phyloP scores from a whole-genome alignment of 2,888 invertebrate genomes.

The Phaonia tiefii region DNA sequence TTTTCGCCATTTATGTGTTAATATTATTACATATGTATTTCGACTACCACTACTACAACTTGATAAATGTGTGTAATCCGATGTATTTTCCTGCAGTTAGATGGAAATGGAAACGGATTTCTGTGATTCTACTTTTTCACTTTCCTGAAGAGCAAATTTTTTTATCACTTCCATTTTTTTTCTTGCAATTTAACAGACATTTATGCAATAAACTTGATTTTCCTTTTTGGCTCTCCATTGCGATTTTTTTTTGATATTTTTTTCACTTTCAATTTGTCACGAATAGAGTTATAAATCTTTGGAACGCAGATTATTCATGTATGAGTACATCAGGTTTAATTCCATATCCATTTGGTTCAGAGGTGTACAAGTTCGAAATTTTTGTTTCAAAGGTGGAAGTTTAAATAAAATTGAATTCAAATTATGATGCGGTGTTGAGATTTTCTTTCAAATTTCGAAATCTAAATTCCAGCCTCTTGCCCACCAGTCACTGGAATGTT shows the following conservation, averaged over 20 bases:
- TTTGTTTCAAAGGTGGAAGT: neutral
- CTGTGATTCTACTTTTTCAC: constrained; percentile 56
- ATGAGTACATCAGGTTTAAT: constrained; percentile 8
- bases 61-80: neutral
- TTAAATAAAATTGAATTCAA: too few species aligned
- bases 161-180: constrained; percentile 27
- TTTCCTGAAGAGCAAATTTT: constrained; percentile 44
- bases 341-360: constrained; percentile 44
- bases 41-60: too few species aligned
- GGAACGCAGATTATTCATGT: constrained; percentile 41
- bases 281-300: constrained; percentile 65
- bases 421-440: too few species aligned
- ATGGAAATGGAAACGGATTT: constrained; percentile 57
- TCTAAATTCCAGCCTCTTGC: too few species aligned
- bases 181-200: constrained; percentile 60
- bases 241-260: constrained; percentile 34
- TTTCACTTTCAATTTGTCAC: constrained; percentile 75
- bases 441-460: too few species aligned
- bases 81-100: neutral
- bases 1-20: constrained; percentile 6
- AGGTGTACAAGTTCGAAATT: constrained; percentile 27
- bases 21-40: constrained; percentile 31
- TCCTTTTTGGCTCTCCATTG: constrained; percentile 39
- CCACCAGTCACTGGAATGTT: too few species aligned
- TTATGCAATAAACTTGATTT: constrained; percentile 66